These are phyloP conservation scores for Ichneumoninae sp. DNA, from an alignment of 2,888 invertebrate species.

Conservation along the genomic window DNA sequence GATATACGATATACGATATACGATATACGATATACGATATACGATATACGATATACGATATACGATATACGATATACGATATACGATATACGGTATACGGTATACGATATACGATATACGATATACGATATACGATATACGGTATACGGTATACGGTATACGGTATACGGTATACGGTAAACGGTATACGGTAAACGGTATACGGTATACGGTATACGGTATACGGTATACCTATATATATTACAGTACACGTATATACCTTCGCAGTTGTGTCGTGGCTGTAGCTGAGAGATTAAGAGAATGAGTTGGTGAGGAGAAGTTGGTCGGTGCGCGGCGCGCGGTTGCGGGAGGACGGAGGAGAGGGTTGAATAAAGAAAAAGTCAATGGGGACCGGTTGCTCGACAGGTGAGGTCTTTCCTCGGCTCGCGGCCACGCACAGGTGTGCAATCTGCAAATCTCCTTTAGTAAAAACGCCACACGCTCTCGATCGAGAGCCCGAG, in stretches of 20 bases:
- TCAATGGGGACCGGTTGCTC: slow-evolving; percentile 83
- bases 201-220: background rate
- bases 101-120: too few relatives aligned
- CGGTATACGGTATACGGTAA: too few relatives aligned
- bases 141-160: too few relatives aligned
- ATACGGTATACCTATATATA: background rate
- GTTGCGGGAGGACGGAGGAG: slow-evolving; percentile 58
- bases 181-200: too few relatives aligned
- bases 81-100: too few relatives aligned
- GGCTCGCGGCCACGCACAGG: slow-evolving; percentile 79
- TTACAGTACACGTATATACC: background rate
- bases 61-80: too few relatives aligned
- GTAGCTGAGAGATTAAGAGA: slow-evolving; percentile 45
- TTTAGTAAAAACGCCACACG: slow-evolving; percentile 78
- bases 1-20: too few relatives aligned
- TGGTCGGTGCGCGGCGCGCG: slow-evolving; percentile 12
- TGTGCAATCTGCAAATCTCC: slow-evolving; percentile 83
- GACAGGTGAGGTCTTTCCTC: slow-evolving; percentile 83
- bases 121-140: too few relatives aligned
- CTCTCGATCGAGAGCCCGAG: slow-evolving; percentile 68
- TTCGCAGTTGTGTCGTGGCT: slow-evolving; percentile 11
- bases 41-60: background rate
- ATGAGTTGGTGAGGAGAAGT: slow-evolving; percentile 55
- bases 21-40: background rate
- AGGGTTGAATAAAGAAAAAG: slow-evolving; percentile 81